Conservation (phyloP, 2,797 vertebrate species). For the Uromys caudimaculatus region DNA sequence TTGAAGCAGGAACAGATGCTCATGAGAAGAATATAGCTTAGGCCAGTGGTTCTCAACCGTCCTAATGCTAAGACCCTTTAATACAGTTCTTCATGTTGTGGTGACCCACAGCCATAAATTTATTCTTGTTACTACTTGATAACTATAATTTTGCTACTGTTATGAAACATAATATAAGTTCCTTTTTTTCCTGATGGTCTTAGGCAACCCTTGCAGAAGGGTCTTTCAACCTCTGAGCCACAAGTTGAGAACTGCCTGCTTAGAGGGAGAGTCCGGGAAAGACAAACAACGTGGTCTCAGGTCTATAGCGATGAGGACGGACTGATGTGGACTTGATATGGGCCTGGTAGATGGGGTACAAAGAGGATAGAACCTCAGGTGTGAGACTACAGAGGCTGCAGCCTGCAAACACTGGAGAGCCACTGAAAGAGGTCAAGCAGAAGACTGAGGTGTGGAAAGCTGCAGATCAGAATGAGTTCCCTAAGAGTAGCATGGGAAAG, state of each 20-base stretch:
- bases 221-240: background rate
- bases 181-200: background rate
- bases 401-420: background rate
- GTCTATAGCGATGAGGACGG: too few species aligned
- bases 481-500: background rate
- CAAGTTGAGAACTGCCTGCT: background rate
- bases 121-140: background rate
- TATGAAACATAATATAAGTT: background rate
- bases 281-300: background rate
- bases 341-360: background rate
- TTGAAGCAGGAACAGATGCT: background rate
- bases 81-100: background rate
- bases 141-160: background rate
- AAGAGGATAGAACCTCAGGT: background rate
- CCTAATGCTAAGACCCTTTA: background rate
- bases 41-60: background rate
- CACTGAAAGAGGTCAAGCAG: constrained; percentile 4
- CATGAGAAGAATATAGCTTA: background rate
- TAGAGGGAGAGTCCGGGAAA: background rate
- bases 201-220: background rate
- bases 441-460: background rate
- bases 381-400: background rate
- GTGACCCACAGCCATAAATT: background rate
- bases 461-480: background rate
- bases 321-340: background rate